Evolutionary conservation across 2,888 invertebrate species (phyloP).

Genomic region (Lymantria monacha): DNA sequence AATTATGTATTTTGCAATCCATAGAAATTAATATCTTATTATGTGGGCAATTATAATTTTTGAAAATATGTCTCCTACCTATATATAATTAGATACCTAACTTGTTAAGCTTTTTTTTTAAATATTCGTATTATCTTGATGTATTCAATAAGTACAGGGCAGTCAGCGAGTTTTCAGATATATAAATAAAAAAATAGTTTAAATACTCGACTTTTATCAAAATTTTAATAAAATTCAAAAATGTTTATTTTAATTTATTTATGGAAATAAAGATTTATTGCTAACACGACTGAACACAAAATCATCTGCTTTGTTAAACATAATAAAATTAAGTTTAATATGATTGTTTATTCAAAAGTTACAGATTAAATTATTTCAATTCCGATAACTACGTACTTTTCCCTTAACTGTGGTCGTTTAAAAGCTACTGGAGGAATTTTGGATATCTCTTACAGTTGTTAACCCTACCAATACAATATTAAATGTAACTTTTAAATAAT

Average conservation of each 20-base stretch:
- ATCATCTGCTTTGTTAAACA: slow-evolving; percentile 1
- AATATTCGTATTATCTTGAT: slow-evolving; percentile 11
- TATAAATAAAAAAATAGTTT: background rate
- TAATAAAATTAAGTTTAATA: slow-evolving; percentile 1
- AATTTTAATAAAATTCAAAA: background rate
- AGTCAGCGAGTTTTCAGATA: slow-evolving; percentile 11
- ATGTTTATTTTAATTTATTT: background rate
- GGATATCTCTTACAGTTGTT: background rate
- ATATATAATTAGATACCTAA: slow-evolving; percentile 40
- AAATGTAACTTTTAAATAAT: no score
- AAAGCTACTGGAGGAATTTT: slow-evolving; percentile 3
- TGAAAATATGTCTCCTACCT: slow-evolving; percentile 79
- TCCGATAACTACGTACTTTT: no score
- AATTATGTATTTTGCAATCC: slow-evolving; percentile 26
- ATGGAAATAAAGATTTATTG: slow-evolving; percentile 9
- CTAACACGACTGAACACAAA: slow-evolving; percentile 8
- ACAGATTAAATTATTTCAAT: no score
- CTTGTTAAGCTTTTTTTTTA: slow-evolving; percentile 32
- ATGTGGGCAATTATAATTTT: slow-evolving; percentile 76
- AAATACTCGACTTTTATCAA: background rate
- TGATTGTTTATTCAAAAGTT: slow-evolving; percentile 7
- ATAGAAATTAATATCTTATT: slow-evolving; percentile 21
- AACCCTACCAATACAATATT: no score
- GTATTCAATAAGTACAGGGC: slow-evolving; percentile 16
- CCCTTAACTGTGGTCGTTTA: background rate